phyloP scores from a whole-genome alignment of 2,797 vertebrate species.

The Adrianichthys oophorus region DNA sequence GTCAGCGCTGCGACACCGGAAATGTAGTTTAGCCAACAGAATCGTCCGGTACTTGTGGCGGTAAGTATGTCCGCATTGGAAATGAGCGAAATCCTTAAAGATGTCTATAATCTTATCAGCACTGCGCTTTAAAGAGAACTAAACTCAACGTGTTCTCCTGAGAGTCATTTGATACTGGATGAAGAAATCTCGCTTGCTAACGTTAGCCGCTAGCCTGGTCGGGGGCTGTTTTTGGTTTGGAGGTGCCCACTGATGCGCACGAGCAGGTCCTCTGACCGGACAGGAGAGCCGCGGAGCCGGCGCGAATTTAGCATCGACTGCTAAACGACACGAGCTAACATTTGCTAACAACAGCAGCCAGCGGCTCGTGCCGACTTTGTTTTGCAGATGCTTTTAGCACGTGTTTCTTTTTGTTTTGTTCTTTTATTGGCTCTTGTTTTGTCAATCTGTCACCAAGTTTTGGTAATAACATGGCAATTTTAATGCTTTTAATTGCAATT shows the following conservation, averaged over 20 bases:
- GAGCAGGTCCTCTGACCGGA: background rate
- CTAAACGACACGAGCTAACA: background rate
- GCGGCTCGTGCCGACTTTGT: background rate
- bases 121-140: background rate
- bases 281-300: background rate
- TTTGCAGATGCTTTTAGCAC: background rate
- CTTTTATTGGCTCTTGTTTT: background rate
- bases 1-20: slow-evolving; percentile 16
- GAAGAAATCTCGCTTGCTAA: background rate
- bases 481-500: slow-evolving; percentile 2
- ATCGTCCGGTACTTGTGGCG: slow-evolving; percentile 41
- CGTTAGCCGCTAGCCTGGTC: background rate
- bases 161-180: background rate
- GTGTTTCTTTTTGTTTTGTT: background rate
- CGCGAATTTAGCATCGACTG: background rate
- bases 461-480: background rate
- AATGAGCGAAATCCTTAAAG: background rate
- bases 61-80: slow-evolving; percentile 25
- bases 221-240: background rate
- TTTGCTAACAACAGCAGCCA: background rate
- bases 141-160: background rate
- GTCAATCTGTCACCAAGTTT: background rate
- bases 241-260: background rate
- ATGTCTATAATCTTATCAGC: background rate
- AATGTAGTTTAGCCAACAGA: slow-evolving; percentile 26